Percentiles rank a stretch among this genome's conserved stretches.
These are phyloP conservation scores for Coendou prehensilis DNA, from an alignment of 2,797 vertebrate genomes.

Conservation along the genomic window DNA sequence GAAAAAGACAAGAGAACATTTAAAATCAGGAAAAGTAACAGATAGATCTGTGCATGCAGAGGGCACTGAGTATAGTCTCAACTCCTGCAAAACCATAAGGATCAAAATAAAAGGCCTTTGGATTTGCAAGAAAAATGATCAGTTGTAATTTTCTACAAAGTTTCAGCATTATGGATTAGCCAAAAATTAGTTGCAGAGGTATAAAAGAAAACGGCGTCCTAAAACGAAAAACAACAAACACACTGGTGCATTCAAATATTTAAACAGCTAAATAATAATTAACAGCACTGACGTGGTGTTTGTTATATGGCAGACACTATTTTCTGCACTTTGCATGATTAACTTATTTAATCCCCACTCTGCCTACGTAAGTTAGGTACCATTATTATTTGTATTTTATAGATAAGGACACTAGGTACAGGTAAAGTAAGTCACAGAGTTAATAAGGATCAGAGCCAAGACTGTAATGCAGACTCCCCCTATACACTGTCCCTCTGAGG, in stretches of 20 bases:
- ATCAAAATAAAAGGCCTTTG: background rate
- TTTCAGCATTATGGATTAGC: background rate
- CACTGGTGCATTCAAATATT: background rate
- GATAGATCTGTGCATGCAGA: background rate
- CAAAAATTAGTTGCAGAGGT: background rate
- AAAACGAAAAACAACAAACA: slow-evolving; percentile 8
- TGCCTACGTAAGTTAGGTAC: background rate
- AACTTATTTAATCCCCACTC: background rate
- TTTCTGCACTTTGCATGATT: background rate
- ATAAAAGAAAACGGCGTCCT: background rate
- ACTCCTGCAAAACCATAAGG: background rate
- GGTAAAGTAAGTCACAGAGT: background rate
- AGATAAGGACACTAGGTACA: background rate
- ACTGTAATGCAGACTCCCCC: background rate
- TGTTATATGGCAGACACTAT: background rate
- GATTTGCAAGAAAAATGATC: background rate
- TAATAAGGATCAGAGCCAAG: background rate
- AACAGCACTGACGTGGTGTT: background rate
- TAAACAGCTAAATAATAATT: slow-evolving; percentile 11
- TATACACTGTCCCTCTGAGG: background rate
- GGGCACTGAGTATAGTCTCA: background rate
- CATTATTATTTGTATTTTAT: background rate
- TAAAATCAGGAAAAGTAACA: background rate
- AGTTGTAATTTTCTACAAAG: background rate
- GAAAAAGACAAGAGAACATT: background rate